Evolutionary conservation across 2,888 invertebrate species (phyloP).

Genomic region (Timema cristinae): DNA sequence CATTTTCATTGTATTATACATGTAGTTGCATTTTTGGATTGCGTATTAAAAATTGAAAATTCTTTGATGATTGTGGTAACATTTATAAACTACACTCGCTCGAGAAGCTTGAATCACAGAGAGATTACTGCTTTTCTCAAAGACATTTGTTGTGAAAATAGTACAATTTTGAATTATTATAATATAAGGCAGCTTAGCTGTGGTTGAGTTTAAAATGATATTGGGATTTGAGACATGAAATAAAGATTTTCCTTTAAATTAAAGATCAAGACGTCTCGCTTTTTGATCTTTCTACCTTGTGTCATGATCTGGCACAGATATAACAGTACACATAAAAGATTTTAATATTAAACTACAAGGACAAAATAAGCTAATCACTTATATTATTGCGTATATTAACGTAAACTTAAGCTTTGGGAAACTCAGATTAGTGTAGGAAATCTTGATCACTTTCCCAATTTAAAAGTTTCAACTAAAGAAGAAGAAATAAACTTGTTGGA

Average conservation of each 20-base stretch:
- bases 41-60: too few relatives aligned
- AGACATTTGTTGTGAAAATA: neutral
- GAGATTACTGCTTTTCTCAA: neutral
- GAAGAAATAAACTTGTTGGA: neutral
- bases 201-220: neutral
- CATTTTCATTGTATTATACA: too few relatives aligned
- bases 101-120: constrained; percentile 1
- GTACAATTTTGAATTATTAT: neutral
- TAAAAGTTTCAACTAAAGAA: neutral
- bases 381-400: too few relatives aligned
- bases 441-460: neutral
- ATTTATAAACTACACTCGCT: neutral
- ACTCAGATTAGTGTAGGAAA: neutral
- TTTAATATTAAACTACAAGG: constrained; percentile 7
- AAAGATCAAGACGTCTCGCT: constrained; percentile 4
- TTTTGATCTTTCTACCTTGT: neutral
- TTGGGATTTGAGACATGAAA: constrained; percentile 13
- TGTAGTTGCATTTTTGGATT: too few relatives aligned
- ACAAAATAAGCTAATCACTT: neutral
- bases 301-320: neutral
- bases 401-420: too few relatives aligned
- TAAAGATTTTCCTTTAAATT: constrained; percentile 7
- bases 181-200: neutral
- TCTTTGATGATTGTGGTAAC: neutral
- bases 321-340: neutral